phyloP scores from a whole-genome alignment of 2,113 vertebrate species.

The Xerus inauris region DNA sequence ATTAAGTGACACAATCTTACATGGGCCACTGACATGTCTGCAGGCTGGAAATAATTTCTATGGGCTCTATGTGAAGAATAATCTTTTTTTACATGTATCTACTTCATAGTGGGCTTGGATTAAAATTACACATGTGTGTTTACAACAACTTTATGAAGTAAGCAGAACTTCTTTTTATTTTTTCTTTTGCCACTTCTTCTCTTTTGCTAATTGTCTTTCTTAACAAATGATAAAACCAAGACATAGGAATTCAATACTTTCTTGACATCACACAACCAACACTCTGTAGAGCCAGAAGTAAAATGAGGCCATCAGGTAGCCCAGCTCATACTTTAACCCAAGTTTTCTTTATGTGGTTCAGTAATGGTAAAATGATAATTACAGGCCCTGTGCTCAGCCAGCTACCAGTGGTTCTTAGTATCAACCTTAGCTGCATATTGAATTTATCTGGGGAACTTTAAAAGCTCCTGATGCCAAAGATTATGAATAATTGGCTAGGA shows the following conservation, averaged over 20 bases:
- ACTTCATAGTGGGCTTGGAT: too few species aligned
- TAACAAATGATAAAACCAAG: not conserved
- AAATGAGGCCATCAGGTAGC: rapidly evolving
- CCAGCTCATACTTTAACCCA: not conserved
- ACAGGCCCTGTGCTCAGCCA: not conserved
- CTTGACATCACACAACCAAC: not conserved
- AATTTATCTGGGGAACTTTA: not conserved
- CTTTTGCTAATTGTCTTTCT: not conserved
- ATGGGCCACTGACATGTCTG: not conserved
- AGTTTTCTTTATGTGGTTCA: not conserved
- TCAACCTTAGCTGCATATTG: not conserved
- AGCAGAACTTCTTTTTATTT: not conserved
- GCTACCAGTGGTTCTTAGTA: not conserved
- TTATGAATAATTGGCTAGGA: not conserved
- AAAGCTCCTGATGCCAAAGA: not conserved
- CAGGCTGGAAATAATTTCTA: not conserved
- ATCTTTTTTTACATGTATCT: not conserved
- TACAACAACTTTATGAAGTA: not conserved
- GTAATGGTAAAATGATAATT: not conserved
- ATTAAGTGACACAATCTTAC: not conserved
- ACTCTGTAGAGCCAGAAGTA: not conserved
- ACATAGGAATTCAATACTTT: not conserved
- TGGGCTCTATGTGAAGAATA: not conserved
- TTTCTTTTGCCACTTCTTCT: not conserved
- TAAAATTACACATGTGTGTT: not conserved